phyloP scores from a whole-genome alignment of 2,797 vertebrate species.

The Tokudaia muenninki region DNA sequence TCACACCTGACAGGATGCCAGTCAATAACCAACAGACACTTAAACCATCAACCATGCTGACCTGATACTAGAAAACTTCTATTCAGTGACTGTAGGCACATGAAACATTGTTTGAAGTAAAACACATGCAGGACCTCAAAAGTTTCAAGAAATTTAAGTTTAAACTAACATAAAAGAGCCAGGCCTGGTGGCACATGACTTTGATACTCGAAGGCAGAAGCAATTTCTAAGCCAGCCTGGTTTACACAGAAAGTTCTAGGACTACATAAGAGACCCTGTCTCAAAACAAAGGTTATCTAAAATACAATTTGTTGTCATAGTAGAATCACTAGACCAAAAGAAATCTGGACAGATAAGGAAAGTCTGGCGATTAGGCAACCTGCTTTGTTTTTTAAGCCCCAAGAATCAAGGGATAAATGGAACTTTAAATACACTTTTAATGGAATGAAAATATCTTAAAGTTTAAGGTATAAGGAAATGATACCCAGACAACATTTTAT shows the following conservation, averaged over 20 bases:
- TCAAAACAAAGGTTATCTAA: background rate
- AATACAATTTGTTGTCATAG: background rate
- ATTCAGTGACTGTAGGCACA: background rate
- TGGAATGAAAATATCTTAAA: background rate
- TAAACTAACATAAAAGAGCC: background rate
- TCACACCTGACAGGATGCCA: background rate
- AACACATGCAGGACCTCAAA: background rate
- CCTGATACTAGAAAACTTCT: background rate
- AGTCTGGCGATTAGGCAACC: background rate
- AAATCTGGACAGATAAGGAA: background rate
- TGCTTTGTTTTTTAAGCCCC: background rate
- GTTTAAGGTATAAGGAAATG: background rate
- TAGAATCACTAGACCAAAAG: background rate
- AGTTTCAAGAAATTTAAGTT: background rate
- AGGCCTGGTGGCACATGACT: background rate
- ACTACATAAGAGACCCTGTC: background rate
- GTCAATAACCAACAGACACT: background rate
- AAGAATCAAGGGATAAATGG: background rate
- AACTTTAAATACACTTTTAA: background rate
- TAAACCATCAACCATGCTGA: background rate
- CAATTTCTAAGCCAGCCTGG: background rate
- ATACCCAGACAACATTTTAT: background rate
- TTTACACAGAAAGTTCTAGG: background rate
- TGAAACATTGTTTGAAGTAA: background rate
- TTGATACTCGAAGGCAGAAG: background rate